Evolutionary conservation across 2,888 invertebrate genomes (phyloP), one percentile per base, ranked within the genome.

Genomic region (Eumerus sabulonum): DNA sequence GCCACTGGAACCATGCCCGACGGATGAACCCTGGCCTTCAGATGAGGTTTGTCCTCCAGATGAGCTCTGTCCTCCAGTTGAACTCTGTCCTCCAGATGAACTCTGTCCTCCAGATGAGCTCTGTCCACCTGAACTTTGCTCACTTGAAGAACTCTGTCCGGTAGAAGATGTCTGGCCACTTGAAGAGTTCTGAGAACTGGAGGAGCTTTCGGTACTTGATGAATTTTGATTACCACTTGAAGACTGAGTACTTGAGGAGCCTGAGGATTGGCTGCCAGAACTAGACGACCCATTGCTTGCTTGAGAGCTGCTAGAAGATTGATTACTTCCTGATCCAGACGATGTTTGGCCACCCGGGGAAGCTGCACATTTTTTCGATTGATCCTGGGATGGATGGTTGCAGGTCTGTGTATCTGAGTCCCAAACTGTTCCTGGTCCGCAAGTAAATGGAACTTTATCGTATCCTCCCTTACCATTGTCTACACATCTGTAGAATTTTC

Each of bases 401-500:
- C 93, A 93, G 0, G 90, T 89, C 83, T 90, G 89, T 62, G 90
- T 89, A 40, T 90, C 87, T 82, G 90, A 90, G 85, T 92, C 91
- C 92, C 92, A 92, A 42, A 91, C 89, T 0, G 92, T 92, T 47
- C 91, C 91, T 18, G 89, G 89, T 0, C 90, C 91, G 82, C 92
- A 92, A 7, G 87, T 88, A 76, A 91, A 92, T 9, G 91, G 90
- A 63, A 91, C 90, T 73, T 87, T 90, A 19, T 85, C 89, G 66
- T 87, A 90, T 0, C 86, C 86, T 1, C 89, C 90, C n/a, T 87
- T 85, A 0, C 88, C 89, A 71, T 90, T 86, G 50, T 88, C 85
- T 0, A 90, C 89, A 82, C 92, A 92, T 67, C 92, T 90, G 82
- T 91, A 91, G 85, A 92, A 92, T 82, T 92, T 92, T 42, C 87